Conservation (phyloP, 2,797 vertebrate species). For the Sebastes hopkinsi region DNA sequence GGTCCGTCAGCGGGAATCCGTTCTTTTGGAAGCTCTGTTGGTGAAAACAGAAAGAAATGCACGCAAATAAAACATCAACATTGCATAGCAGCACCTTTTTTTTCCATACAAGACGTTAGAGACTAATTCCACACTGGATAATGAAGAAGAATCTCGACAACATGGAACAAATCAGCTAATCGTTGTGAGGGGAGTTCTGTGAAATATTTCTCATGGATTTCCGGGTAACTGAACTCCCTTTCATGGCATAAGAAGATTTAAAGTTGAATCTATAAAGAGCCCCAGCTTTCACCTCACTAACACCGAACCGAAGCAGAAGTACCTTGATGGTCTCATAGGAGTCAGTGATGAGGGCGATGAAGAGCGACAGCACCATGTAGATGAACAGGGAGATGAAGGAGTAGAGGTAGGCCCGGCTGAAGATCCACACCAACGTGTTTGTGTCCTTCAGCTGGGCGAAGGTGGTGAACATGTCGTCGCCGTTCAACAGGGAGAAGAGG, state of each 20-base stretch:
- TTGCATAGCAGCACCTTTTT: background rate
- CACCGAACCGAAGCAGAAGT: background rate
- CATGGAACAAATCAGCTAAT: background rate
- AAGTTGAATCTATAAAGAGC: background rate
- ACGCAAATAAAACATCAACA: background rate
- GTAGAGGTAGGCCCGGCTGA: slow-evolving; percentile 93
- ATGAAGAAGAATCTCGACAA: background rate
- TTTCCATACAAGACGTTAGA: background rate
- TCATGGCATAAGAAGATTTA: background rate
- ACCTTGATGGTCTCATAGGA: slow-evolving; percentile 98
- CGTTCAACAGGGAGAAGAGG: slow-evolving; percentile 96
- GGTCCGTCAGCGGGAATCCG: slow-evolving; percentile 91
- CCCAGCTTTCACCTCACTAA: background rate
- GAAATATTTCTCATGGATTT: background rate
- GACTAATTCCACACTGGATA: background rate
- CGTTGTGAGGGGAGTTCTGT: background rate
- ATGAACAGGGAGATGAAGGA: slow-evolving; percentile 98
- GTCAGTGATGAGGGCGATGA: slow-evolving; percentile 97
- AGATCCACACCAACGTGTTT: slow-evolving; percentile 92
- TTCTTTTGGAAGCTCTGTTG: slow-evolving; percentile 89
- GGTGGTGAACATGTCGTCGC: slow-evolving; percentile 96
- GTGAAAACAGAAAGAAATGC: slow-evolving; percentile 40
- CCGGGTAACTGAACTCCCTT: background rate
- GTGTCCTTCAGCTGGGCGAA: slow-evolving; percentile 94
- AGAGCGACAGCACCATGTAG: slow-evolving; percentile 98